Base-by-base conservation (phyloP, 2,888 invertebrate species). In the Diarsia brunnea region DNA sequence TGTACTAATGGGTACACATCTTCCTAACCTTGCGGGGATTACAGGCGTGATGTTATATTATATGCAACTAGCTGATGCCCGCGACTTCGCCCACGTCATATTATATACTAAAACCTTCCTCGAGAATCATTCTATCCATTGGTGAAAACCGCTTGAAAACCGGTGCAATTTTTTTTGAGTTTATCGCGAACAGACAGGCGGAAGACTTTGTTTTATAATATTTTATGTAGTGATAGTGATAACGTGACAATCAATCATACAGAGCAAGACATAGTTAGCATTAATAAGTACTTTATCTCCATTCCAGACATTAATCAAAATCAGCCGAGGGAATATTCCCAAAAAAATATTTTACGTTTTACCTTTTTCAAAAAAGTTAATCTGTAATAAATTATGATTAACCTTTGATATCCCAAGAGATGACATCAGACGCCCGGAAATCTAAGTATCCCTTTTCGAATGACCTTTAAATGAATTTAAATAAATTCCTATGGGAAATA, bases 401-500 rank as follows among this genome's bases (percentile, higher is more conserved):
- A 73, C 51, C 19, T 70, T 27, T 51, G 31, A 65, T 53, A 38
- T 76, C 80, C 67, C 82, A 24, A 51, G 75, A 68, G 71, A 65
- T 53, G 38, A n/a, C 31, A 66, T 67, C 69, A 53, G 58, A 60
- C 65, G 4, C 31, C 68, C n/a, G 43, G 55, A 69, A 63, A 73
- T 65, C 55, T 60, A 58, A 69, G 31, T 51, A 53, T 64, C 69
- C 69, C 63, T 64, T 76, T 64, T 43, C 27, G 24, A 43, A 49
- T 63, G 66, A 63, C 63, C 75, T 67, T 67, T 69, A 71, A 74
- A 74, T 67, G 49, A 38, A 83, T 83, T 76, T 74, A 64, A 45
- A 58, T 72, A 31, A 31, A 45, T 55, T 60, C 84, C 73, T 53
- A 21, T 53, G 73, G 84, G 81, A 78, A 81, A 84, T 78, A 69